Base-by-base conservation (phyloP, 2,888 invertebrate species). In the Parelbella ahira region DNA sequence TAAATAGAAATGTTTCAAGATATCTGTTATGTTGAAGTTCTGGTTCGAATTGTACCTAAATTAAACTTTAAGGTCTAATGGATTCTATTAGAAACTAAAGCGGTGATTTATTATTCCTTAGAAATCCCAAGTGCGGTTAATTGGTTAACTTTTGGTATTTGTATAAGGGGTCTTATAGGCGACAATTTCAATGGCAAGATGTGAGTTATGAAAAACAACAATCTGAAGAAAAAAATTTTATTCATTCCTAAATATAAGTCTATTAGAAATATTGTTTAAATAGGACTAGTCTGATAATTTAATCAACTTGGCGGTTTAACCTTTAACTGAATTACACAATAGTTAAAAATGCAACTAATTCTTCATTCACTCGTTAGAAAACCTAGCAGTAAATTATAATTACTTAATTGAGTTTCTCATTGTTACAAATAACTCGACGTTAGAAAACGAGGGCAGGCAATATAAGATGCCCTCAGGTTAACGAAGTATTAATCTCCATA, bases 11-110 rank as follows among this genome's bases (percentile, higher is more conserved):
- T 20, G 13, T 20, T 25, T 25, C 2, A 27, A 12, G 19, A 7
- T 13, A 11, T 27, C n/a, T 25, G 7, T 18, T 10, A 12, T 20
- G 6, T 28, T 7, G 7, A 18, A 38, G 28, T 38, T 24, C 18
- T 8, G 23, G 11, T 30, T 30, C 18, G 18, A 30, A 30, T 38
- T 30, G 9, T 30, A 10, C n/a, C n/a, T n/a, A n/a, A 23, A 38
- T 6, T 23, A 30, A 30, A 38, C 38, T 38, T 38, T 30, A 30
- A 30, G 29, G 38, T 38, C 30, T 24, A 38, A 38, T 38, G 30
- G 30, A 38, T 30, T 38, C 38, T 30, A 38, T 38, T 30, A 38
- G 23, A 30, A 38, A 38, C 38, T 38, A 30, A 38, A 38, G 24
- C 23, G 10, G 13, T 38, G 38, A 38, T 38, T 38, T 38, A 38